Evolutionary conservation across 2,797 vertebrate genomes (phyloP), one percentile per base, ranked within the genome.

Genomic region (Chanos chanos): DNA sequence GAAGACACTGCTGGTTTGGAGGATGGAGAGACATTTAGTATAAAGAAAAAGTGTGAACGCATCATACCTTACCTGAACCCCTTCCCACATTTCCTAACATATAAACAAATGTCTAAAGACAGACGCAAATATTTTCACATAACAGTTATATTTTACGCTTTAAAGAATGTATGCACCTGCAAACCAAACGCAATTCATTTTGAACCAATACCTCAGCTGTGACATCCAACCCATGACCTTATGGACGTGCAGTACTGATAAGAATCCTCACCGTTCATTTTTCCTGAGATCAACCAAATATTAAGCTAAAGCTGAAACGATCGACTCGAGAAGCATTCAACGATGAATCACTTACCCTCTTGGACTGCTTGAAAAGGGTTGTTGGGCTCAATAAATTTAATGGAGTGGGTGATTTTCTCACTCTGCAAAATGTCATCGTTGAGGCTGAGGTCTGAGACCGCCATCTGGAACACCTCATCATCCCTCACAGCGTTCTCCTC

Each of bases 351-450:
- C 93, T 87, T 92, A 98, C 96, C 95, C 93, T 99, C 95, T 78
- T 99, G 96, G 50, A 99, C 94, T 0, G 95, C 95, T 89, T 97
- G 95, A 83, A 99, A 99, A 0, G 96, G 96, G 81, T 98, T 98
- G 87, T 98, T 95, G 77, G 94, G 90, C 80, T 97, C 94, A 58
- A 99, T 95, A 78, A 94, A 90, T 77, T 98, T 98, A 82, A 99
- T 96, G 57, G 96, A 98, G 83, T 97, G 96, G 2, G 95, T 98
- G 89, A 99, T 98, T 84, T 97, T 97, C 85, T 99, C 95, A 53
- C 95, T 98, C 87, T 98, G 95, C 78, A 98, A 85, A 65, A 96
- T 90, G 85, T 99, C 95, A 76, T 97, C 96, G 28, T 94, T 98
- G 85, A 97, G 92, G 66, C 95, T 96, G 77, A 99, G 90, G 85